Conservation (phyloP, 2,113 vertebrate species). For the Eptesicus fuscus region DNA sequence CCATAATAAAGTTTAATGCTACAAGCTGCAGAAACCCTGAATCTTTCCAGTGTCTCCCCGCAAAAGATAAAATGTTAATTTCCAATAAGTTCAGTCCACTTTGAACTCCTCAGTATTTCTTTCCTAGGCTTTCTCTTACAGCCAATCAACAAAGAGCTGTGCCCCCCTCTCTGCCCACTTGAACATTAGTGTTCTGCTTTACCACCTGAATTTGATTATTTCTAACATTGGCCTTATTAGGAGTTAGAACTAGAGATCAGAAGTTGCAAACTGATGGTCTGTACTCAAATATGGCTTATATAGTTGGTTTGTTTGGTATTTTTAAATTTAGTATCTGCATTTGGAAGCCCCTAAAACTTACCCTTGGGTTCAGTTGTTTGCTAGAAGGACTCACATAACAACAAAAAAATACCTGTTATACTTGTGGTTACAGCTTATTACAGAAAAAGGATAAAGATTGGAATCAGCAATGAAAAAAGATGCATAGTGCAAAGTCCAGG, state of each 20-base stretch:
- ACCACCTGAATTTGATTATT: neutral
- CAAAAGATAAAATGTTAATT: neutral
- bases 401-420: neutral
- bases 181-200: neutral
- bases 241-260: neutral
- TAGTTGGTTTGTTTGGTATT: neutral
- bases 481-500: neutral
- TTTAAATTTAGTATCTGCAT: neutral
- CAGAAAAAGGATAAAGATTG: neutral
- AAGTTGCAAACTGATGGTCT: neutral
- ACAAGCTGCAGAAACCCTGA: neutral
- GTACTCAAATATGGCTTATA: neutral
- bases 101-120: constrained; percentile 18
- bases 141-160: neutral
- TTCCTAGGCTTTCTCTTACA: neutral
- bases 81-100: neutral
- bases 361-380: neutral
- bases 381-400: neutral
- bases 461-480: neutral
- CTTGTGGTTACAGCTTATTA: neutral
- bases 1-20: neutral
- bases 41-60: neutral
- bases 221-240: neutral
- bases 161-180: neutral
- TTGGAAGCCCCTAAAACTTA: neutral